Conservation (phyloP, 2,797 vertebrate species). For the Pseudochromis fuscus region DNA sequence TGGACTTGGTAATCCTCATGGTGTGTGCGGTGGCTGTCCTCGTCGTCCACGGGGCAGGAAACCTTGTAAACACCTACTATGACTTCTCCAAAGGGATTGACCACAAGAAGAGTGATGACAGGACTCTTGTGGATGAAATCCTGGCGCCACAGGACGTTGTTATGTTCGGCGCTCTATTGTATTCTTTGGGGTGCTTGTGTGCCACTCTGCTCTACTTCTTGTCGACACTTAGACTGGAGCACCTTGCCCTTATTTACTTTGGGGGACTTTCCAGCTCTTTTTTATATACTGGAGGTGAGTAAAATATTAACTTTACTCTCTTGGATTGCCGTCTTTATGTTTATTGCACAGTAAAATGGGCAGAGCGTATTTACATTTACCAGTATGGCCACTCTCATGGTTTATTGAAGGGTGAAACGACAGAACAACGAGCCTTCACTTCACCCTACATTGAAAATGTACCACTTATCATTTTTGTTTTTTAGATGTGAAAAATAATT, state of each 20-base stretch:
- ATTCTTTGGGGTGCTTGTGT: slow-evolving; percentile 94
- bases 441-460: neutral
- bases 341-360: slow-evolving; percentile 3
- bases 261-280: slow-evolving; percentile 98
- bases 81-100: slow-evolving; percentile 99
- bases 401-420: neutral
- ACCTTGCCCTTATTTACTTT: slow-evolving; percentile 97
- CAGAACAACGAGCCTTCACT: neutral
- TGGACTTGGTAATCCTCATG: slow-evolving; percentile 90
- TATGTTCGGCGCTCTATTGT: slow-evolving; percentile 95
- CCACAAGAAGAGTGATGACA: slow-evolving; percentile 98
- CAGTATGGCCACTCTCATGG: neutral
- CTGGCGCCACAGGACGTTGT: slow-evolving; percentile 96
- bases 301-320: slow-evolving; percentile 15
- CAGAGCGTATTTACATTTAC: neutral
- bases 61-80: slow-evolving; percentile 98
- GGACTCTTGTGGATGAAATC: slow-evolving; percentile 96
- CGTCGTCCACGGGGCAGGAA: slow-evolving; percentile 96
- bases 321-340: neutral
- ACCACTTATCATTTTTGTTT: neutral
- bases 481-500: neutral
- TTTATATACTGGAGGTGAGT: slow-evolving; percentile 97
- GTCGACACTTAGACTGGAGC: slow-evolving; percentile 92
- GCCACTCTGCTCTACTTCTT: slow-evolving; percentile 91
- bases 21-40: slow-evolving; percentile 93